A percentile compares a stretch with the other conserved stretches of the same genome.
Evolutionary conservation across 2,888 invertebrate genomes (phyloP).

Genomic region (Stratiomys singularior): DNA sequence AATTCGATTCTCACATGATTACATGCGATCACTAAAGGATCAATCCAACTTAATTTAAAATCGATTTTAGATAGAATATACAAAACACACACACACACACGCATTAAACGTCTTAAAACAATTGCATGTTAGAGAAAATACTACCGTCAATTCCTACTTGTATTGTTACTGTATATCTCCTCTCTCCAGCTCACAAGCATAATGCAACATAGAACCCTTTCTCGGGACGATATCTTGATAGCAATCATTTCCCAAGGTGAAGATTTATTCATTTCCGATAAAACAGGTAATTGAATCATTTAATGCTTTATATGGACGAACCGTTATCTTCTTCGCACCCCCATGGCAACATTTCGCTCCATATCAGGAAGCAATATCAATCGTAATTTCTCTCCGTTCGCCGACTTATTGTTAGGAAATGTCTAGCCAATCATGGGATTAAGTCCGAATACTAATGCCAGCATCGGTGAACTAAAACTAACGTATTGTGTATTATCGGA

Average conservation of each 20-base stretch:
- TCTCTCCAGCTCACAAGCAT: too few species aligned
- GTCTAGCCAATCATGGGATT: conserved; percentile 44
- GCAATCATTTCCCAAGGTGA: conserved; percentile 39
- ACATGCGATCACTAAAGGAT: too few species aligned
- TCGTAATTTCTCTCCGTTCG: conserved; percentile 10
- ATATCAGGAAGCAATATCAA: not conserved
- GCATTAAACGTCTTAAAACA: too few species aligned
- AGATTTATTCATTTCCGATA: conserved; percentile 53
- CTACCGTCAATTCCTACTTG: too few species aligned
- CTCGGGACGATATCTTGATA: conserved; percentile 17
- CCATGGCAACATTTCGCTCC: not conserved
- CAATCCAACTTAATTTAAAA: too few species aligned
- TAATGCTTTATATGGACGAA: conserved; percentile 45
- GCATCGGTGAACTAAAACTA: not conserved
- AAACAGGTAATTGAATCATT: conserved; percentile 50
- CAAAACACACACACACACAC: too few species aligned
- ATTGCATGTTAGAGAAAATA: too few species aligned
- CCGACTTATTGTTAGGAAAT: conserved; percentile 37
- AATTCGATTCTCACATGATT: too few species aligned
- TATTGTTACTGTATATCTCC: too few species aligned
- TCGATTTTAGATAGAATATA: too few species aligned
- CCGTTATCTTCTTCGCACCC: conserved; percentile 46
- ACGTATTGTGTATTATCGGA: not conserved
- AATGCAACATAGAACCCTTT: too few species aligned
- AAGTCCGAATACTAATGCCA: conserved; percentile 34